Conservation (phyloP, 2,888 invertebrate species). For the Drosophila mimica region DNA sequence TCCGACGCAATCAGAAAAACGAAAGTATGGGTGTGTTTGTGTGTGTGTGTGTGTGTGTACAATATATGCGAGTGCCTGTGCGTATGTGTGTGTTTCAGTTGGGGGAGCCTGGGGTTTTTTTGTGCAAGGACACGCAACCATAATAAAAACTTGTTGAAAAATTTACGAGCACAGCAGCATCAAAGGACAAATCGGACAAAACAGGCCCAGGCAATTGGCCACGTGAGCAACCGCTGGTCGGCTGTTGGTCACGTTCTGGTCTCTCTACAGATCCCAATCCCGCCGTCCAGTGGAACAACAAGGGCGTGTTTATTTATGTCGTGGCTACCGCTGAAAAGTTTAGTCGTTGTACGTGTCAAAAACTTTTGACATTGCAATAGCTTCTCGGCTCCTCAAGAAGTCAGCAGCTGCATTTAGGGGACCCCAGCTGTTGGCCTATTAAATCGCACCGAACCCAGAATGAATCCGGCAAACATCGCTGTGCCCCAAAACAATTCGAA, state of each 20-base stretch:
- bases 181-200: conserved; percentile 68
- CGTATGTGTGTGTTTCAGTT: conserved; percentile 7
- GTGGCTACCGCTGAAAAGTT: conserved; percentile 73
- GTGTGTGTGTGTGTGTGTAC: neutral
- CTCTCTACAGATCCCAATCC: conserved; percentile 18
- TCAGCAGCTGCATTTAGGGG: conserved; percentile 53
- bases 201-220: conserved; percentile 45
- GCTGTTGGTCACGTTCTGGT: conserved; percentile 63
- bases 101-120: conserved; percentile 12
- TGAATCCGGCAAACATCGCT: conserved; percentile 8
- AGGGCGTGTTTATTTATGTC: conserved; percentile 73
- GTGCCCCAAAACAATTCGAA: conserved; percentile 10
- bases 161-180: conserved; percentile 64
- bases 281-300: conserved; percentile 25
- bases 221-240: conserved; percentile 44
- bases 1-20: conserved; percentile 41
- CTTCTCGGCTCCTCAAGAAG: conserved; percentile 50
- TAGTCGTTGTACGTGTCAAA: conserved; percentile 75
- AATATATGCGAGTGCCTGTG: neutral
- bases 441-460: conserved; percentile 32
- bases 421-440: conserved; percentile 64
- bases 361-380: conserved; percentile 74
- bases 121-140: conserved; percentile 64
- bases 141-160: conserved; percentile 76
- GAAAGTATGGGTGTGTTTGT: conserved; percentile 8